A percentile compares a stretch with the other conserved stretches of the same genome.
phyloP scores from a whole-genome alignment of 2,888 invertebrate species.

The Geophilus truncorum region DNA sequence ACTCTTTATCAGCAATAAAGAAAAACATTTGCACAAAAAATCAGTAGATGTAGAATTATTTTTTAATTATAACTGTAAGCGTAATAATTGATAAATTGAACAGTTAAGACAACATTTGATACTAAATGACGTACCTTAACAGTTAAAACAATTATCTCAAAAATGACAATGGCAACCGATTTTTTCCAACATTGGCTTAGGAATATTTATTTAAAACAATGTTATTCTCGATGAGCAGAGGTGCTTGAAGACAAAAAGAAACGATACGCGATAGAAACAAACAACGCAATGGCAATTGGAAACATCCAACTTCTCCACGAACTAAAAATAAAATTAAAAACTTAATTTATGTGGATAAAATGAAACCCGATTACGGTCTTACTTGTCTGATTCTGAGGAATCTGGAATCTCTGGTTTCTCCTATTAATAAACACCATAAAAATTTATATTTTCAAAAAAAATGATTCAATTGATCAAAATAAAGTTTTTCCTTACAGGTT shows the following conservation, averaged over 20 bases:
- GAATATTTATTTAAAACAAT: background rate
- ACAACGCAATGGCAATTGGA: constrained; percentile 45
- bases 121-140: too few species aligned
- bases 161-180: background rate
- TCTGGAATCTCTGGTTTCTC: background rate
- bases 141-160: background rate
- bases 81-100: too few species aligned
- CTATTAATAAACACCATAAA: background rate
- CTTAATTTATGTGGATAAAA: background rate
- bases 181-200: background rate
- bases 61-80: too few species aligned
- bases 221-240: constrained; percentile 29
- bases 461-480: background rate
- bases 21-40: too few species aligned
- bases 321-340: constrained; percentile 39
- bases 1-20: too few species aligned
- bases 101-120: too few species aligned
- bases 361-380: too few species aligned
- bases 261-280: constrained; percentile 46
- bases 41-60: too few species aligned
- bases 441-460: background rate
- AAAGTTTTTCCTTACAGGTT: constrained; percentile 3
- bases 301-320: constrained; percentile 47
- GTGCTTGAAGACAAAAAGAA: constrained; percentile 43
- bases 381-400: background rate